phyloP scores from a whole-genome alignment of 2,113 vertebrate species.

The Dromiciops gliroides region DNA sequence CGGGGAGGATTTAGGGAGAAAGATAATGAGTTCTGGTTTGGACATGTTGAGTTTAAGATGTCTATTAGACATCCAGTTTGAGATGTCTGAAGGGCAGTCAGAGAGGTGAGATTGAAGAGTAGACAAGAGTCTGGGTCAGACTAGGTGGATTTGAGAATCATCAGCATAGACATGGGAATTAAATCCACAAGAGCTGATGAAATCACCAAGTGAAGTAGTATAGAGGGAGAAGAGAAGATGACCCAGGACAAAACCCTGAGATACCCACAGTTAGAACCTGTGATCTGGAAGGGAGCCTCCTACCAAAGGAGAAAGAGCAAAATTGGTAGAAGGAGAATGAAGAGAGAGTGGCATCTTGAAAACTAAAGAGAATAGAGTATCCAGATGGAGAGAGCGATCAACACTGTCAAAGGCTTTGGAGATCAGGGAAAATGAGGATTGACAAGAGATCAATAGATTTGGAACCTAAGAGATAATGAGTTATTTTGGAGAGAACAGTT shows the following conservation, averaged over 20 bases:
- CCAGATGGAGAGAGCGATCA: background rate
- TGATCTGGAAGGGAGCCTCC: background rate
- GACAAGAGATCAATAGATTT: background rate
- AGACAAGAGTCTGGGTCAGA: background rate
- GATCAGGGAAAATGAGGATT: background rate
- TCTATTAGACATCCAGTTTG: background rate
- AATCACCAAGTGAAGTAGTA: background rate
- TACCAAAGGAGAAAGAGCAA: background rate
- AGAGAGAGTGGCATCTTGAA: background rate
- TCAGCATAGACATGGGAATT: background rate
- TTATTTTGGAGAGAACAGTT: background rate
- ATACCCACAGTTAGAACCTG: background rate
- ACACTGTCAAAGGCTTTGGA: background rate
- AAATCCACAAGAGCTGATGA: background rate
- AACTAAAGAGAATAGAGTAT: background rate
- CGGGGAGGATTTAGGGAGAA: background rate
- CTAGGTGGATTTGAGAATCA: background rate
- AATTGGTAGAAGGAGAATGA: background rate
- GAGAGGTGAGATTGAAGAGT: background rate
- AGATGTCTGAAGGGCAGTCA: background rate
- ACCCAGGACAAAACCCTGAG: background rate
- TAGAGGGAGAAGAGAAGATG: background rate
- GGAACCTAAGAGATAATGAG: background rate
- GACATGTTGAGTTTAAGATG: background rate
- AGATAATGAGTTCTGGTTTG: background rate